Evolutionary conservation across 2,113 vertebrate species (phyloP).

Genomic region (Pelvicachromis taeniatus): DNA sequence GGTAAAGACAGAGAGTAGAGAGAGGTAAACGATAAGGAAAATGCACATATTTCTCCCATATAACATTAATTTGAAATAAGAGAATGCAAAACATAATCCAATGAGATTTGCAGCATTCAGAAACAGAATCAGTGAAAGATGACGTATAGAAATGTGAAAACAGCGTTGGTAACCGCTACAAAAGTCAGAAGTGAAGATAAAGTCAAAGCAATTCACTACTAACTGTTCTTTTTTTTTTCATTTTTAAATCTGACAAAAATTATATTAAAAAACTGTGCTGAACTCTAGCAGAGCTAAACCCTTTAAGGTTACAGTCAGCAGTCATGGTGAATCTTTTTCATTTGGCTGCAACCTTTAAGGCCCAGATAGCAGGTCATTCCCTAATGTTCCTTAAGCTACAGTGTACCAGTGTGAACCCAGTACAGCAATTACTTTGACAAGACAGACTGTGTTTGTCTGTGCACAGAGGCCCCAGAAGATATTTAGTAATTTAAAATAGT

Average conservation of each 20-base stretch:
- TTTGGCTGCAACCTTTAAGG: conserved; percentile 31
- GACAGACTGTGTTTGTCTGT: background rate
- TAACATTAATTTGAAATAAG: conserved; percentile 20
- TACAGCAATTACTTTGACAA: background rate
- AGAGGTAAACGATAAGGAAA: background rate
- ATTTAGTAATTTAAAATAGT: background rate
- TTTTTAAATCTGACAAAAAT: background rate
- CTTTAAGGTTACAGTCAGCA: background rate
- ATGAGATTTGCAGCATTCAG: background rate
- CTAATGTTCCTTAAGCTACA: background rate
- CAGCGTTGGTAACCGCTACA: background rate
- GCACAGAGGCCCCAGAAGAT: background rate
- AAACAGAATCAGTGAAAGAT: background rate
- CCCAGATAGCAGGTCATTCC: conserved; percentile 20
- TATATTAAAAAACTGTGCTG: background rate
- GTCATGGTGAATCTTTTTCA: conserved; percentile 40
- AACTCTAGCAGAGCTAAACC: background rate
- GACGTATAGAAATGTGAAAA: background rate
- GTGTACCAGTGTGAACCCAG: background rate
- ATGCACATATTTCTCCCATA: background rate
- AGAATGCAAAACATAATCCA: background rate
- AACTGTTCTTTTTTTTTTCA: too few species aligned
- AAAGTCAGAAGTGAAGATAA: background rate
- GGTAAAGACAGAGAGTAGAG: background rate
- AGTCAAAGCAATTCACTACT: background rate